These are phyloP conservation scores for Pristiophorus japonicus DNA, from an alignment of 2,113 vertebrate genomes.

Conservation along the genomic window DNA sequence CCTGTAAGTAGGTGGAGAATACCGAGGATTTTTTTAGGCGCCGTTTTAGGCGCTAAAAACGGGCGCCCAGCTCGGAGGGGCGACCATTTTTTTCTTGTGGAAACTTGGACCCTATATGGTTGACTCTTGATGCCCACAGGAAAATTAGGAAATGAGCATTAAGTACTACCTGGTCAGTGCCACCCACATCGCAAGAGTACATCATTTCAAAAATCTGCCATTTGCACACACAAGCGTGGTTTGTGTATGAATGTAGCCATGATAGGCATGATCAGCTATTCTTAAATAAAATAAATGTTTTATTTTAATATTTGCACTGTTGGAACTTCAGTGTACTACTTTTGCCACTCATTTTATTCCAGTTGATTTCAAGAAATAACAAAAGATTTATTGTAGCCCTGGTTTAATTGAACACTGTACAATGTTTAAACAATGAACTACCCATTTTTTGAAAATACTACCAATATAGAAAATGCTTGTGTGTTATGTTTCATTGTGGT, in stretches of 20 bases:
- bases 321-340: background rate
- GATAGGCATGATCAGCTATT: background rate
- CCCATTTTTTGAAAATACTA: background rate
- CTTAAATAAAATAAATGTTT: background rate
- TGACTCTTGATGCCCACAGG: background rate
- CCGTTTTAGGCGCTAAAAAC: too few species aligned
- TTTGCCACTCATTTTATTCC: background rate
- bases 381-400: background rate
- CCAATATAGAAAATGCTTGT: background rate
- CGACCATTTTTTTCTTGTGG: too few species aligned
- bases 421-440: too few species aligned
- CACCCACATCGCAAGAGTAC: background rate
- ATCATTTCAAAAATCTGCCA: background rate
- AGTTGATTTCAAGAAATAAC: background rate
- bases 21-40: too few species aligned
- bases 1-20: too few species aligned
- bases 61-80: too few species aligned
- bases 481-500: background rate
- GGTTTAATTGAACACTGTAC: background rate
- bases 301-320: background rate
- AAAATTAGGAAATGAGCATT: background rate
- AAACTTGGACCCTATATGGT: too few species aligned
- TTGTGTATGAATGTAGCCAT: background rate
- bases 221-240: background rate
- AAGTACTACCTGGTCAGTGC: background rate